Conservation (phyloP, 2,113 vertebrate genomes). For the Delphinapterus leucas region DNA sequence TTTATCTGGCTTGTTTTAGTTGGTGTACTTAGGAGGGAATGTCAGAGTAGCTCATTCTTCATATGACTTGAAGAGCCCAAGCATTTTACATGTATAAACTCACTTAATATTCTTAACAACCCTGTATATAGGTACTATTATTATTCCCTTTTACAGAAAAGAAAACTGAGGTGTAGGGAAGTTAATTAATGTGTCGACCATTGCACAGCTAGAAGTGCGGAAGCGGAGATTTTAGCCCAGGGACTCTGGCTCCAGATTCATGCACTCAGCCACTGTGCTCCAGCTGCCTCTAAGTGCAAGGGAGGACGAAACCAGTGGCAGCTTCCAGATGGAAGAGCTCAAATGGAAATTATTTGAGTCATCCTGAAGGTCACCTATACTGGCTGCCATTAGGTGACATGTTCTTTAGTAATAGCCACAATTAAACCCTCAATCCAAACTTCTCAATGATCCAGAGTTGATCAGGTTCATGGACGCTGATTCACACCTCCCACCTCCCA, state of each 20-base stretch:
- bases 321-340: background rate
- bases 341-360: background rate
- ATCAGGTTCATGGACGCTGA: background rate
- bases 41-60: background rate
- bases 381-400: background rate
- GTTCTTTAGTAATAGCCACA: background rate
- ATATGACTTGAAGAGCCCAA: background rate
- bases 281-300: background rate
- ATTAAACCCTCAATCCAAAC: background rate
- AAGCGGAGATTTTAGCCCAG: background rate
- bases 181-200: background rate
- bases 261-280: background rate
- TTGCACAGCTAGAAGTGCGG: background rate
- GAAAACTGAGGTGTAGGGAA: background rate
- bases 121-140: background rate
- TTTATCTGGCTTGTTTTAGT: background rate
- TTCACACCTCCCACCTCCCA: background rate
- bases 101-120: background rate
- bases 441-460: background rate
- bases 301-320: accelerated
- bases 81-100: background rate
- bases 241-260: background rate
- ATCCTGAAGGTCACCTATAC: background rate
- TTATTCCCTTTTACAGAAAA: background rate
- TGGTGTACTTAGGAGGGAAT: background rate